phyloP scores from a whole-genome alignment of 1,140 invertebrate genomes.

The Cotesia typhae region DNA sequence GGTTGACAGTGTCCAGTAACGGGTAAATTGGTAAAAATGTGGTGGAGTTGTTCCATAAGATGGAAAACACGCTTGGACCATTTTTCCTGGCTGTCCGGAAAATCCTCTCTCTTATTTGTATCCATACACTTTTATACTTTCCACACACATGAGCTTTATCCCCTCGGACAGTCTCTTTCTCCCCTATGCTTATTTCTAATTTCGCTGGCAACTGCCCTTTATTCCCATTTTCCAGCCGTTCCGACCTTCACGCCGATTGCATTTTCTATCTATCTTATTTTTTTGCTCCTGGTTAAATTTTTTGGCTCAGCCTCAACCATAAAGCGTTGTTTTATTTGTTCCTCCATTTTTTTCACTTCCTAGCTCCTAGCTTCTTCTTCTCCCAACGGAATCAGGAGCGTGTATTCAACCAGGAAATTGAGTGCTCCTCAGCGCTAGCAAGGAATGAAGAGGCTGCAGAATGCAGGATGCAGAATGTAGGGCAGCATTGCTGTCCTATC shows the following conservation, averaged over 20 bases:
- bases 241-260: constrained; percentile 17
- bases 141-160: too few relatives aligned
- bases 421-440: constrained; percentile 38
- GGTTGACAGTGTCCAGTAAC: too few relatives aligned
- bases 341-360: constrained; percentile 8
- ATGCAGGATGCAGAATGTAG: not conserved
- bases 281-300: constrained; percentile 37
- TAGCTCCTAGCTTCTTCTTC: too few relatives aligned
- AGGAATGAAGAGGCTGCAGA: not conserved
- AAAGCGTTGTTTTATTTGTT: not conserved
- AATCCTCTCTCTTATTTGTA: too few relatives aligned
- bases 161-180: not conserved
- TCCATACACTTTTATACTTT: too few relatives aligned
- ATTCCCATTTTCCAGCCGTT: constrained; percentile 20
- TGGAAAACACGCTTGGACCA: too few relatives aligned
- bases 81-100: too few relatives aligned
- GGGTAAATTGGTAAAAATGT: too few relatives aligned
- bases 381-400: constrained; percentile 42
- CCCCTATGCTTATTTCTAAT: not conserved
- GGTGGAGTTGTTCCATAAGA: too few relatives aligned
- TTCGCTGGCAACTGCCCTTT: not conserved
- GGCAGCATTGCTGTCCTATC: not conserved
- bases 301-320: constrained; percentile 28
- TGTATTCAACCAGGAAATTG: constrained; percentile 48
- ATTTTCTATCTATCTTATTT: constrained; percentile 37